Percentiles rank a stretch among this genome's conserved stretches.
These are phyloP conservation scores for Criorhina ranunculi DNA, from an alignment of 2,888 invertebrate genomes.

Conservation along the genomic window DNA sequence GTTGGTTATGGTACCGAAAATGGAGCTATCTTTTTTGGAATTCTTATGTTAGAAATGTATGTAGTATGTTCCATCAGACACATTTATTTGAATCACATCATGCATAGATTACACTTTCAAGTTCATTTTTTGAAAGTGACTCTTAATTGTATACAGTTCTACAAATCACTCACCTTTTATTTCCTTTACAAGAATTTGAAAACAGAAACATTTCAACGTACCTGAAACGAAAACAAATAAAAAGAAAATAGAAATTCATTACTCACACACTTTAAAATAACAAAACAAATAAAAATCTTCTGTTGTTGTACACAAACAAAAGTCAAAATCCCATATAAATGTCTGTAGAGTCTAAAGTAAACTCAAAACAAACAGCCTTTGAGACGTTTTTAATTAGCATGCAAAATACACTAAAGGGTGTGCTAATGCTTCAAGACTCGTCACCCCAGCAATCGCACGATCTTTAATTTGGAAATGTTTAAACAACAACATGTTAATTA, in stretches of 20 bases:
- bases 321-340: conserved; percentile 13
- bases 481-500: conserved; percentile 49
- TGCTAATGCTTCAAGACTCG: conserved; percentile 47
- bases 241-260: conserved; percentile 11
- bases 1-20: too few relatives aligned
- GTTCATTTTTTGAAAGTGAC: too few relatives aligned
- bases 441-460: conserved; percentile 44
- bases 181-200: conserved; percentile 21
- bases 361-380: conserved; percentile 28
- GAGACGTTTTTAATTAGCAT: conserved; percentile 62
- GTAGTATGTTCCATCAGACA: too few relatives aligned
- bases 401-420: conserved; percentile 46
- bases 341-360: conserved; percentile 4
- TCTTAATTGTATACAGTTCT: not conserved
- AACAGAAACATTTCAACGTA: conserved; percentile 60
- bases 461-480: conserved; percentile 31
- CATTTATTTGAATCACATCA: too few relatives aligned
- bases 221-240: conserved; percentile 57
- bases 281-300: conserved; percentile 31
- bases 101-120: too few relatives aligned
- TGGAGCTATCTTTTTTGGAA: too few relatives aligned
- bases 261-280: conserved; percentile 22
- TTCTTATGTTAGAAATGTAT: too few relatives aligned
- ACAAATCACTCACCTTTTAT: conserved; percentile 52
- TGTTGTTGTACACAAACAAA: not conserved